Evolutionary conservation across 2,888 invertebrate species (phyloP), one percentile per base, ranked within the genome.

Genomic region (Oithona nana): DNA sequence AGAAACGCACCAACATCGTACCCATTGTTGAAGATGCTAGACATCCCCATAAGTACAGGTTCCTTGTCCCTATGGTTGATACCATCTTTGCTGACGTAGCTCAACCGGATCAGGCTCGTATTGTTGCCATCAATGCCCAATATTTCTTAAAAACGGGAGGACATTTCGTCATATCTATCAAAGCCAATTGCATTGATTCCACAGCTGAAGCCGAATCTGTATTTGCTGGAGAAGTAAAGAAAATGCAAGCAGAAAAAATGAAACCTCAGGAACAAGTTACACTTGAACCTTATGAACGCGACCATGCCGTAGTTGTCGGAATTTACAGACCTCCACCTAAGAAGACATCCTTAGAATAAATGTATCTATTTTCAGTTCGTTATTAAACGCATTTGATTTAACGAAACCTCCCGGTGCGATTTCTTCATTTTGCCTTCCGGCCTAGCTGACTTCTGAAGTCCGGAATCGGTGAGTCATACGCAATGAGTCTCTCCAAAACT

Each of bases 1-100:
- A 97, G 75, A 98, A 95, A 72, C 80, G 98, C 66, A 94, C 94
- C 0, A 98, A 99, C 73, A 89, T 99, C 67, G 92, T 99, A 72
- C 98, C 98, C 4, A 98, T 98, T 62, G 95, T 99, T 67, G 98
- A 99, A 77, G 98, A 98, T 73, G 98, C 98, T 0, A 81, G 98
- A 69, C 95, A 98, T 78, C 98, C 98, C 16, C 86, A 94, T 70
- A 98, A 98, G 77, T 99, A 99, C 77, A 80, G 98, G 73, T 99
- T 98, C 97, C 76, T 99, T 20, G 86, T 98, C 0, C 92, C 92
- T 66, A 97, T 97, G 92, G 97, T 98, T 0, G 98, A 99, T 73
- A 86, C 87, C 1, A 84, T 99, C 73, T 99, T 99, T 72, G 94
- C 98, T 0, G 98, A 99, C 73, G 98, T 99, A 0, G 98, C 98